These are phyloP conservation scores for Linepithema humile DNA, from an alignment of 1,140 invertebrate species.

Conservation along the genomic window DNA sequence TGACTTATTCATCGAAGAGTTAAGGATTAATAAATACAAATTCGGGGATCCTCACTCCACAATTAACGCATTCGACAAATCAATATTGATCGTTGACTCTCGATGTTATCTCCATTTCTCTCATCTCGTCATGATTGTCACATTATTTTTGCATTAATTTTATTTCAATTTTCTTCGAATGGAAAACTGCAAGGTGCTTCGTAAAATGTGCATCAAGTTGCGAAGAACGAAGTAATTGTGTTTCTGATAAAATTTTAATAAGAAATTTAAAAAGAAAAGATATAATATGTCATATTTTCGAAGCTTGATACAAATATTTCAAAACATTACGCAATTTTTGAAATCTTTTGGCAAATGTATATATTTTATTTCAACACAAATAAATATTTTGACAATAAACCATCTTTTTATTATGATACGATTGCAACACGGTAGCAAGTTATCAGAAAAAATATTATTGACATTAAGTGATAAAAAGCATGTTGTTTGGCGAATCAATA, in stretches of 20 bases:
- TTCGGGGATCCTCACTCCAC: background rate
- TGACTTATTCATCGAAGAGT: conserved; percentile 12
- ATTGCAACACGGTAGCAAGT: too few species aligned
- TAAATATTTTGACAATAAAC: background rate
- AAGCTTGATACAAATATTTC: background rate
- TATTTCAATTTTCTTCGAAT: too few species aligned
- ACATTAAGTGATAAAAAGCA: background rate
- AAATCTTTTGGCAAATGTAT: background rate
- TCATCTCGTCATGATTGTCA: background rate
- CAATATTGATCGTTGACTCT: background rate
- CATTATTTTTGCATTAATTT: background rate
- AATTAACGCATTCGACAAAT: background rate
- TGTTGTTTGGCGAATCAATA: background rate
- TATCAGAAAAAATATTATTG: background rate
- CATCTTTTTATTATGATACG: too few species aligned
- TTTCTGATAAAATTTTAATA: background rate
- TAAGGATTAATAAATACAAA: background rate
- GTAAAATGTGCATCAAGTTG: background rate
- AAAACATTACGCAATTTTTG: background rate
- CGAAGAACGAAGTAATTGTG: background rate
- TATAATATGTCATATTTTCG: background rate
- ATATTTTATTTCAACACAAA: background rate
- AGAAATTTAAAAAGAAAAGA: too few species aligned
- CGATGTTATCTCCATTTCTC: background rate
- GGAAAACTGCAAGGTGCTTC: background rate